These are phyloP conservation scores for Bradypus variegatus DNA, from an alignment of 2,797 vertebrate genomes.

Conservation along the genomic window DNA sequence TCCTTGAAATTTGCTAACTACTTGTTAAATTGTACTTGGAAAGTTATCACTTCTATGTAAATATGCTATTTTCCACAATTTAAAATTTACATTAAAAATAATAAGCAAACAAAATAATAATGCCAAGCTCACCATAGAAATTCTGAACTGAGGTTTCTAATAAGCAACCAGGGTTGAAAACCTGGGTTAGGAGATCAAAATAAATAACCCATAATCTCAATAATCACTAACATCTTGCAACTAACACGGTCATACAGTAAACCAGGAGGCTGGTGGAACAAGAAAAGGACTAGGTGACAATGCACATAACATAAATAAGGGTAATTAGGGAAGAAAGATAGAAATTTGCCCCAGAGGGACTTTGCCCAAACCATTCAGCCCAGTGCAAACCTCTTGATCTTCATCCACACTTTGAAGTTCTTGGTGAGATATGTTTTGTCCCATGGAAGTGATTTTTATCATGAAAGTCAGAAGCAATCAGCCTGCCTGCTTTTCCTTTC, in stretches of 20 bases:
- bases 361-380: background rate
- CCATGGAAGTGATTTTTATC: background rate
- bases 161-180: background rate
- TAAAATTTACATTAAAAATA: too few species aligned
- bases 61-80: too few species aligned
- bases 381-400: background rate
- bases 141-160: background rate
- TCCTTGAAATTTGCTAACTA: too few species aligned
- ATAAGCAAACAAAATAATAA: background rate
- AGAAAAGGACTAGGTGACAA: background rate
- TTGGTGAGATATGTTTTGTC: background rate
- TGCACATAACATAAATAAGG: background rate
- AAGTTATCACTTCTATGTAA: too few species aligned
- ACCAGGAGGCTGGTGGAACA: background rate
- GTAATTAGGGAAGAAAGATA: background rate
- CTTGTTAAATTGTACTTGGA: too few species aligned
- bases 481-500: background rate
- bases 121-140: background rate
- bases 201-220: background rate
- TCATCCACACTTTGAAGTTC: background rate
- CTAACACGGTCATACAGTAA: background rate
- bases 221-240: background rate
- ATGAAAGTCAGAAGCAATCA: slow-evolving; percentile 22
- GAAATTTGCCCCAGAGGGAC: background rate
- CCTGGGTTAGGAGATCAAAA: background rate